Evolutionary conservation across 2,888 invertebrate genomes (phyloP), one percentile per base, ranked within the genome.

Genomic region (Polylopha cassiicola): DNA sequence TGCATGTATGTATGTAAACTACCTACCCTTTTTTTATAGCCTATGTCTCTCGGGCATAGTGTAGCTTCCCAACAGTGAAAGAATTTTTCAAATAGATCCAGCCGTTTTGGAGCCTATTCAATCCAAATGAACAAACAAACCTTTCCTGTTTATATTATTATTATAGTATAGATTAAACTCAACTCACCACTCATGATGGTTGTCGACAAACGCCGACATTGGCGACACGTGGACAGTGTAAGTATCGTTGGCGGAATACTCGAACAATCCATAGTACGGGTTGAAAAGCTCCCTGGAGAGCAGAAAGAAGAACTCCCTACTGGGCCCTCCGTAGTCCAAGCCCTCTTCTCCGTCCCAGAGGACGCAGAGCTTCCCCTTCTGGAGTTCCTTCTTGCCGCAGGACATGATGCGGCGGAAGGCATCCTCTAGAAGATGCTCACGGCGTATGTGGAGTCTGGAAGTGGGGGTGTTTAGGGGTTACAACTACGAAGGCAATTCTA

Each of bases 181-280:
- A 17, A 73, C 88, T 86, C 60, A 92, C 97, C 98, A 98, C 75
- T 98, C 97, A 60, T 97, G 95, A 73, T 96, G 95, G 68, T 98
- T 97, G 65, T 98, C 98, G 10, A 98, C 98, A 65, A 98, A 98
- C 0, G 96, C 94, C 2, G 98, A 98, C 92, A 98, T 93, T 0
- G 98, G 97, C 14, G 95, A 95, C 44, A 95, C 93, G 78, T 95
- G 95, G 11, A 98, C 98, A 3, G 98, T 98, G 72, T 98, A 98
- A 0, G 97, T 97, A 66, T 99, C 98, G 68, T 97, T 97, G 28
- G 98, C 98, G 0, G 98, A 97, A 73, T 99, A 99, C 81, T 99
- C 98, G 77, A 99, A 99, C 43, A 98, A 89, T 0, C 98, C 98
- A 62, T 99, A 98, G 77, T 98, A 98, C 0, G 99, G 99, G 87